Evolutionary conservation across 2,113 vertebrate species (phyloP).

Genomic region (Plecotus auritus): DNA sequence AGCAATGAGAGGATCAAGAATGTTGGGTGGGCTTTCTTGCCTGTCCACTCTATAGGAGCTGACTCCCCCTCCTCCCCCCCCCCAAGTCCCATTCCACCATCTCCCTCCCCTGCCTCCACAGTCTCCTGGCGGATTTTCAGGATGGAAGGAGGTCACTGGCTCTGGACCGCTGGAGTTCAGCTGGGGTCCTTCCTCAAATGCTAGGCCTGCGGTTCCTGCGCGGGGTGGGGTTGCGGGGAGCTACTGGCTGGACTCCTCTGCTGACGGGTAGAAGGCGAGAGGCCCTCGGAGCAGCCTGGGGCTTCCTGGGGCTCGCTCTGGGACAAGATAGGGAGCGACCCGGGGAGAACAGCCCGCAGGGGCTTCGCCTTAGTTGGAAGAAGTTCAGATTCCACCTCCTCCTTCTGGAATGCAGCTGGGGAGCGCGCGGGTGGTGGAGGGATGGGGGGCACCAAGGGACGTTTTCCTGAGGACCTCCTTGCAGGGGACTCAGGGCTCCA

Average conservation of each 20-base stretch:
- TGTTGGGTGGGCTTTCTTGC: neutral
- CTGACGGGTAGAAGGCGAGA: neutral
- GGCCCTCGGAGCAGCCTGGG: accelerated
- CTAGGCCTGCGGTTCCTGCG: neutral
- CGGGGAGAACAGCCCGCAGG: neutral
- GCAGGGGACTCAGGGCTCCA: neutral
- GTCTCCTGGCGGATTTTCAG: neutral
- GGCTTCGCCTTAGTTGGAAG: neutral
- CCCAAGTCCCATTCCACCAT: neutral
- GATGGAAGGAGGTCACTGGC: neutral
- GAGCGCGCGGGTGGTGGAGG: too few relatives aligned
- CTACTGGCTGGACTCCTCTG: neutral
- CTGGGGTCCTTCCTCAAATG: neutral
- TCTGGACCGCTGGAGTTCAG: neutral
- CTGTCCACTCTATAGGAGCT: neutral
- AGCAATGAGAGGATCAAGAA: neutral
- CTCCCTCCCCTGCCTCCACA: neutral
- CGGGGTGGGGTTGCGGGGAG: too few relatives aligned
- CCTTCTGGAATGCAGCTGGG: neutral
- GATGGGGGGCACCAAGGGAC: accelerated
- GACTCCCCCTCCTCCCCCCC: neutral
- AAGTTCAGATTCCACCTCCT: neutral
- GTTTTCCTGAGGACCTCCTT: neutral
- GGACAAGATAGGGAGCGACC: neutral
- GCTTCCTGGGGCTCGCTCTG: neutral